phyloP scores from a whole-genome alignment of 2,113 vertebrate species.

The Microcebus griseorufus region DNA sequence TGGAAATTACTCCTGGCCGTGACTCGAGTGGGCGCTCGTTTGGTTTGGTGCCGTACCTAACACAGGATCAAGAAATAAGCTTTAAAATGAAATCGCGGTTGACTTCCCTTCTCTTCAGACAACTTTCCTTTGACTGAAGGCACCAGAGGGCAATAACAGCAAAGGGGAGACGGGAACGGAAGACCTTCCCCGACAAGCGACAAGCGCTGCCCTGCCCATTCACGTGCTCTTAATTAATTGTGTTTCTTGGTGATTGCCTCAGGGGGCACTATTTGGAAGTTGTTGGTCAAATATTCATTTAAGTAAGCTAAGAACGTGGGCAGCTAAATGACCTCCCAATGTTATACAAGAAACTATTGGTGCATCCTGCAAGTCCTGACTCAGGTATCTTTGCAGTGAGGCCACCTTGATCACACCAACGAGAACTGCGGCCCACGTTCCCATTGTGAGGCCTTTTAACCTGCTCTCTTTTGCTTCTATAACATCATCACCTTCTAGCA shows the following conservation, averaged over 20 bases:
- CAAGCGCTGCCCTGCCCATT: neutral
- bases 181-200: neutral
- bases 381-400: neutral
- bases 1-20: fast-evolving
- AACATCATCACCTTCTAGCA: neutral
- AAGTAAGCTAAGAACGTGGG: neutral
- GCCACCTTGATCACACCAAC: neutral
- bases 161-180: neutral
- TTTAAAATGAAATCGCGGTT: neutral
- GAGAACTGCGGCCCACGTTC: too few species aligned
- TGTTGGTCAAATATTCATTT: neutral
- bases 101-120: neutral
- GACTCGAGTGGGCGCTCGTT: neutral
- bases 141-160: neutral
- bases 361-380: too few species aligned
- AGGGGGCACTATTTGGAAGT: neutral
- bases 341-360: neutral
- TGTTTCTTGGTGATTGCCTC: neutral
- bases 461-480: neutral
- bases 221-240: neutral
- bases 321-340: neutral
- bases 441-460: too few species aligned
- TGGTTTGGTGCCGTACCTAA: neutral
- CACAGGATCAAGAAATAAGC: neutral
- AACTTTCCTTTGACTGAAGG: neutral